Base-by-base conservation (phyloP, 23 tunicate species). In the Styela plicata region DNA sequence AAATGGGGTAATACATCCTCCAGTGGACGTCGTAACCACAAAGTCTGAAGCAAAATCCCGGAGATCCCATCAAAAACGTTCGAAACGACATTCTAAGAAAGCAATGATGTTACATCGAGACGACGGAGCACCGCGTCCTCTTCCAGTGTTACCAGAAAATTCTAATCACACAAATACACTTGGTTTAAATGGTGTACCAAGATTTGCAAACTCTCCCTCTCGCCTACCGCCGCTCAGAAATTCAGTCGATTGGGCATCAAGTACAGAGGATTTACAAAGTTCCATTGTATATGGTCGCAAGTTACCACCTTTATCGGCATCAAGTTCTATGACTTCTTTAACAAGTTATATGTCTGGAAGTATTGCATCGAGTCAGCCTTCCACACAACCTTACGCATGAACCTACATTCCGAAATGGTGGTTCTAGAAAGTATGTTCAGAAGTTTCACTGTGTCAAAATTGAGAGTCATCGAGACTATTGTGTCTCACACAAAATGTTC, bases 261-360 rank as follows among this genome's bases (percentile, higher is more conserved):
- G 83, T 5, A 21, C 78, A 1, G 89, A 85, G 35, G 89, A 85
- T 65, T 70, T 85, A 17, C 62, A 35, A 26, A 79, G 3, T 22
- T 68, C 2, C 10, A 31, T 37, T 3, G 33, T 23, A 44, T 44
- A 65, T 23, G 66, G 83, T 31, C 62, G 78, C 5, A 85, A 85
- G 70, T 63, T 85, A 20, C 89, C 89, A 34, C 52, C 86, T 5
- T 2, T 83, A 23, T 75, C 89, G 13, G 52, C 78, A 26, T n/a
- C 63, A 2, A 85, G 84, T 69, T 85, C 89, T 7, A 31, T 74
- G 29, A 85, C 63, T n/a, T 85, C 89, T 20, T 21, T 85, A 2
- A 25, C 78, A 24, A 85, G 84, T 30, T 85, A 70, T 20, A 65
- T 31, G 36, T 76, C 81, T 0, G 81, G 81, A 0, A 76, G 64